Evolutionary conservation across 1,140 invertebrate species (phyloP).

Genomic region (Bombyx mandarina): DNA sequence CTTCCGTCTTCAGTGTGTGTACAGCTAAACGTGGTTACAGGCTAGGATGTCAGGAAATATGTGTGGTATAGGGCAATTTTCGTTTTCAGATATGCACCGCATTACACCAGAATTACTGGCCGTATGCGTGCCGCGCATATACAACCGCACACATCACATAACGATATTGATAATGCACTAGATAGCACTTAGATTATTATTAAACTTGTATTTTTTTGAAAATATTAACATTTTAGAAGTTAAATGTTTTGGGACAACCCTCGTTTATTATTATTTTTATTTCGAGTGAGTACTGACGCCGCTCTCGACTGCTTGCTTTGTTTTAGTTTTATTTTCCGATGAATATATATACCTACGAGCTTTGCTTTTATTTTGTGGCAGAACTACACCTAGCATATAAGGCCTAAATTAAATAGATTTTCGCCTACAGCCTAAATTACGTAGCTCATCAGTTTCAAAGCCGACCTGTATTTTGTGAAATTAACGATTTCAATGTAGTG

Average conservation of each 20-base stretch:
- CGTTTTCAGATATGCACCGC: conserved; percentile 70
- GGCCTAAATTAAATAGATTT: too few relatives aligned
- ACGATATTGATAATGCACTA: conserved; percentile 64
- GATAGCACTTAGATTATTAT: conserved; percentile 66
- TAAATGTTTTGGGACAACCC: conserved; percentile 70
- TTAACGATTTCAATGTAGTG: too few relatives aligned
- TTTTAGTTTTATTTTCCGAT: too few relatives aligned
- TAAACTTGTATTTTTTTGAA: conserved; percentile 36
- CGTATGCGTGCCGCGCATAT: conserved; percentile 70
- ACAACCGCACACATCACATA: conserved; percentile 70
- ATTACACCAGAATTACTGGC: conserved; percentile 71
- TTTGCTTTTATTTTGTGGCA: background rate
- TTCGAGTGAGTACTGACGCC: conserved; percentile 50
- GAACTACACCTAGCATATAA: too few relatives aligned
- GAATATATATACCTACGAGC: background rate
- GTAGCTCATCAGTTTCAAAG: too few relatives aligned
- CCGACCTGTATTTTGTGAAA: too few relatives aligned
- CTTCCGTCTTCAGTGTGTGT: conserved; percentile 65
- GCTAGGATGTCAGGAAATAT: conserved; percentile 58
- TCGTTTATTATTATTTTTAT: conserved; percentile 51
- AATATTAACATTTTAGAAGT: conserved; percentile 53
- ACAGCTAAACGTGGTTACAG: conserved; percentile 43
- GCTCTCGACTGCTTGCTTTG: conserved; percentile 55
- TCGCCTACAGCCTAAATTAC: too few relatives aligned
- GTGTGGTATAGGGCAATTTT: conserved; percentile 71